Conservation (phyloP, 2,113 vertebrate species). For the Neolamprologus longior region DNA sequence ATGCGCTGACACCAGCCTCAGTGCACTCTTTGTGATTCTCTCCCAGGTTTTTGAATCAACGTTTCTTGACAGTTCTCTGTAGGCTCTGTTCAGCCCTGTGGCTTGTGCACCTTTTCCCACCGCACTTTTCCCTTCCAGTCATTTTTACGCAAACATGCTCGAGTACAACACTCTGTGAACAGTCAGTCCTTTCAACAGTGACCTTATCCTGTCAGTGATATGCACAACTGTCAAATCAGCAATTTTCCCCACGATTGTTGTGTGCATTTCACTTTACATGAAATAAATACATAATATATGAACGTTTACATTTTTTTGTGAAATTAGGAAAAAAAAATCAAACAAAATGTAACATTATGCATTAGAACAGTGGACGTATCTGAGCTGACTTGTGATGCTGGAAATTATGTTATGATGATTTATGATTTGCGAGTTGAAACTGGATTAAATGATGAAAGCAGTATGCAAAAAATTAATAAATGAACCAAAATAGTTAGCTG, state of each 20-base stretch:
- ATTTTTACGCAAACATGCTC: background rate
- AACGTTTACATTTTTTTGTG: background rate
- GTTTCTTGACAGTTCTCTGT: background rate
- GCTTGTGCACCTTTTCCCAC: background rate
- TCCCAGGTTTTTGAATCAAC: background rate
- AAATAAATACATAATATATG: background rate
- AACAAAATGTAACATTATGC: background rate
- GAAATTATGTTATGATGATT: background rate
- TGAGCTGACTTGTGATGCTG: background rate
- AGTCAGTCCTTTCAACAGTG: background rate
- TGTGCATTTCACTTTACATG: background rate
- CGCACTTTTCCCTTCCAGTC: background rate
- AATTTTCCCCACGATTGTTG: background rate
- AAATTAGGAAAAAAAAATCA: background rate
- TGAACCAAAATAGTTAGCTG: background rate
- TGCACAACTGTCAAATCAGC: background rate
- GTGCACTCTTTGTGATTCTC: background rate
- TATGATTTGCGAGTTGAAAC: background rate
- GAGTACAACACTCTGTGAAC: background rate
- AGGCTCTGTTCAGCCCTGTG: background rate
- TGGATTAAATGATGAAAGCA: background rate
- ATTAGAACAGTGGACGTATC: background rate
- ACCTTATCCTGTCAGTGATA: background rate
- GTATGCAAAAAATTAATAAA: background rate
- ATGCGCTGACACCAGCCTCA: background rate